Base-by-base conservation (phyloP, 2,888 invertebrate genomes). In the Tachina fera region DNA sequence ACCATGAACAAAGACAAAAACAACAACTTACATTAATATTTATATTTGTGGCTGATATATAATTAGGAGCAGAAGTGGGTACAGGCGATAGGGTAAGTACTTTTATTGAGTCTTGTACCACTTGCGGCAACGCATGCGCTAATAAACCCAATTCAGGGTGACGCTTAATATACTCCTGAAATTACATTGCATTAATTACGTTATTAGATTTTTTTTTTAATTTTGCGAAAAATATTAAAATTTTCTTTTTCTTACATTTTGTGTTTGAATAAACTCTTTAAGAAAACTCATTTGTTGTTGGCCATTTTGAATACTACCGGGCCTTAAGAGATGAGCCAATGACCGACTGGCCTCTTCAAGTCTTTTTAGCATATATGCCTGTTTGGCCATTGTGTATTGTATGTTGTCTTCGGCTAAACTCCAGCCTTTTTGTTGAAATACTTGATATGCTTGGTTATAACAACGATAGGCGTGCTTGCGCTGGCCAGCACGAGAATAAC, bases 341-440 rank as follows among this genome's bases (percentile, higher is more conserved):
- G 97, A 96, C 88, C 94, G 93, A 88, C 95, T 95, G 68, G 97
- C 95, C 89, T 96, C 95, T 87, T 95, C 94, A 45, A 95, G 93
- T 90, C 95, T 95, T 90, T 96, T 96, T 89, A 98, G 94, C 91
- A 96, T 96, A 89, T 96, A 96, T 47, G 98, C 97, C 92, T 98
- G 96, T 88, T 97, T 95, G 1, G 98, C 98, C 90, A 98, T 96
- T 9, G 98, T 98, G 92, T 97, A 98, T 93, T 98, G 96, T 90
- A 99, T 98, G 93, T 99, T 98, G 94, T 99, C 98, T 92, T 97
- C 97, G 8, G 98, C 97, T 88, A 98, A 94, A 88, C 96, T 96
- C 98, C 98, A 99, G 8, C 96, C 96, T 90, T 96, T 96, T 63
- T 90, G 88, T 67, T 92, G 90, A 77, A 93, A 93, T 22, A 97